Percentiles rank a stretch among this genome's conserved stretches.
Evolutionary conservation across 2,888 invertebrate species (phyloP).

Genomic region (Julus scandinavius): DNA sequence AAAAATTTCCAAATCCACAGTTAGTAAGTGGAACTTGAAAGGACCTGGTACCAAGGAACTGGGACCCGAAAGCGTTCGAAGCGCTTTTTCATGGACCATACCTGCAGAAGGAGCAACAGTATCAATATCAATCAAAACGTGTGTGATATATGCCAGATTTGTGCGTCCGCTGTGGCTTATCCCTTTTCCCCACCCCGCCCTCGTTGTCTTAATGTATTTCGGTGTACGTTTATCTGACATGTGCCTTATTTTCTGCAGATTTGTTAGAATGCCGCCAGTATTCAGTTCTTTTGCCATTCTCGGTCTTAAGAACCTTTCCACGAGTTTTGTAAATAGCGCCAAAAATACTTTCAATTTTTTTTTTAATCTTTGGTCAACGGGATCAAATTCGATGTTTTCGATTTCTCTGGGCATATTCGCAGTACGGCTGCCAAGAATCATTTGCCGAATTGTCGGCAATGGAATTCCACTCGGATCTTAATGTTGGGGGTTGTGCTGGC

Average conservation of each 20-base stretch:
- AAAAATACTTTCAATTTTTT: not conserved
- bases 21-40: not conserved
- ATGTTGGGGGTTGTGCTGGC: not conserved
- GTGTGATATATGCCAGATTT: not conserved
- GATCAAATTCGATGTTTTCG: not conserved
- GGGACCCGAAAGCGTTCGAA: not conserved
- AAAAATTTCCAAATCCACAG: not conserved
- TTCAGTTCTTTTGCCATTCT: constrained; percentile 1
- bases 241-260: constrained; percentile 9
- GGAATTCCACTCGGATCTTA: not conserved
- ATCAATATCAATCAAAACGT: constrained; percentile 5
- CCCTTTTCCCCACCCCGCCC: not conserved
- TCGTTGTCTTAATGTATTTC: not conserved
- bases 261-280: not conserved
- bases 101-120: not conserved
- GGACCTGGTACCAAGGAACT: not conserved
- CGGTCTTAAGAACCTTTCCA: not conserved
- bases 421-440: not conserved
- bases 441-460: not conserved
- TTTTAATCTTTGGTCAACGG: not conserved
- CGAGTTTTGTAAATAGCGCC: not conserved
- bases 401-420: not conserved
- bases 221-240: not conserved
- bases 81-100: not conserved
- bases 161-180: not conserved